phyloP scores from a whole-genome alignment of 2,113 vertebrate genomes.

The Balaeniceps rex region DNA sequence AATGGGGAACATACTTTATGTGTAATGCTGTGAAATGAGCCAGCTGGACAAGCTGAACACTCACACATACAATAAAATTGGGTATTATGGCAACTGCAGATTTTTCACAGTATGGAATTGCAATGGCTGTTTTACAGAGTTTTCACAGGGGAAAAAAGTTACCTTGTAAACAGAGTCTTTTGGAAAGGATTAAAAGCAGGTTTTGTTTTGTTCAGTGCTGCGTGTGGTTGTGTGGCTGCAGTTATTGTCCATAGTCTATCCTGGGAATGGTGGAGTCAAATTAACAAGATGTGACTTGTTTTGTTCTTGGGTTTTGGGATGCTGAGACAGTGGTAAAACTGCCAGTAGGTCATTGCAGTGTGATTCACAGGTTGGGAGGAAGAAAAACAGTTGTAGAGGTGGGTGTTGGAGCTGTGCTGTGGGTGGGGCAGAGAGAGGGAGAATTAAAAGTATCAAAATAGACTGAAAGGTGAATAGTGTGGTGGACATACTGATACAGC shows the following conservation, averaged over 20 bases:
- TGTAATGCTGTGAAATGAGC: background rate
- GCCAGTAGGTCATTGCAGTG: background rate
- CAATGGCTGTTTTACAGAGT: background rate
- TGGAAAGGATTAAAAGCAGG: background rate
- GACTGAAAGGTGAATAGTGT: background rate
- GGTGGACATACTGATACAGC: background rate
- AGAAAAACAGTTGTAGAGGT: background rate
- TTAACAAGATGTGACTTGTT: background rate
- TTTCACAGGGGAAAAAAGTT: background rate
- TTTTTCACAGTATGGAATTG: background rate
- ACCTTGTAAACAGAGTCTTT: background rate
- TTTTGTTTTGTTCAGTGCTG: background rate
- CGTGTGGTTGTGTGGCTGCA: background rate
- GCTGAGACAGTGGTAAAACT: background rate
- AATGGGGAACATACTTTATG: background rate
- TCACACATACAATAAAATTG: background rate
- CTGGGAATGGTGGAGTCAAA: fast-evolving
- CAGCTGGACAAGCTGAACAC: background rate
- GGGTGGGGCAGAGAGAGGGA: background rate
- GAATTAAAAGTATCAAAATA: background rate
- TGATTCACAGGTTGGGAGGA: background rate
- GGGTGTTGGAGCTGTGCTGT: background rate
- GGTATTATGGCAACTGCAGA: background rate
- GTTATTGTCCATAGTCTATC: background rate
- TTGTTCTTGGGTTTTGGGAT: background rate